Evolutionary conservation across 2,113 vertebrate species (phyloP).

Genomic region (Camelus bactrianus): DNA sequence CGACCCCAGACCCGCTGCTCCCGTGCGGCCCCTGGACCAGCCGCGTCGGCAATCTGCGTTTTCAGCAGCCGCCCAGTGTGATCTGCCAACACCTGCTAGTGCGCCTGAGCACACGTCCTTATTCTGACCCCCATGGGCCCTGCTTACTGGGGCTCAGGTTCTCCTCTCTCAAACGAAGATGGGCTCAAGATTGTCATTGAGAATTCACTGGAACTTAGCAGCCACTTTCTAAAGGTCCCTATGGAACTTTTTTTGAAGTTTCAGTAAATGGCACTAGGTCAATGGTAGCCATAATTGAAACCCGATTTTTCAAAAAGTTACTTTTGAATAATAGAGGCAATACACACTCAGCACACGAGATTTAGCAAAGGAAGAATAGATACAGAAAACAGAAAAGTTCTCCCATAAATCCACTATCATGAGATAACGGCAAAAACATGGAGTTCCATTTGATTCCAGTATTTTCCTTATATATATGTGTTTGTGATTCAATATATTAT

Average conservation of each 20-base stretch:
- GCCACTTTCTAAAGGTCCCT: neutral
- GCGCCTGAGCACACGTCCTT: neutral
- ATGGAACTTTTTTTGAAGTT: neutral
- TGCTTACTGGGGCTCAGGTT: neutral
- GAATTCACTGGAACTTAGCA: neutral
- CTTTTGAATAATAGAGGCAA: neutral
- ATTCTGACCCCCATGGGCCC: neutral
- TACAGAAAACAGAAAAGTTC: constrained; percentile 1
- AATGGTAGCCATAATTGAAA: neutral
- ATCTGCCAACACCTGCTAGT: neutral
- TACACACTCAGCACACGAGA: neutral
- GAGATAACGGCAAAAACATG: constrained; percentile 29
- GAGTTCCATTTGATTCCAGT: constrained; percentile 8
- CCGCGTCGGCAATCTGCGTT: neutral
- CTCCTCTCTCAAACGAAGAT: neutral
- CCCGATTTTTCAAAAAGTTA: neutral
- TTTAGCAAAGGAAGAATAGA: neutral
- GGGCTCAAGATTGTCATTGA: neutral
- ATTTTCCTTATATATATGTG: constrained; percentile 33
- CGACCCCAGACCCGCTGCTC: neutral
- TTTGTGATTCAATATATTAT: neutral
- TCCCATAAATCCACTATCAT: neutral
- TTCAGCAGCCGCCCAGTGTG: neutral
- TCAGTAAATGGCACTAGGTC: neutral
- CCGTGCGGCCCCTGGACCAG: neutral